Percentiles rank a stretch among this genome's conserved stretches.
Evolutionary conservation across 2,113 vertebrate genomes (phyloP).

Genomic region (Phrynosoma platyrhinos): DNA sequence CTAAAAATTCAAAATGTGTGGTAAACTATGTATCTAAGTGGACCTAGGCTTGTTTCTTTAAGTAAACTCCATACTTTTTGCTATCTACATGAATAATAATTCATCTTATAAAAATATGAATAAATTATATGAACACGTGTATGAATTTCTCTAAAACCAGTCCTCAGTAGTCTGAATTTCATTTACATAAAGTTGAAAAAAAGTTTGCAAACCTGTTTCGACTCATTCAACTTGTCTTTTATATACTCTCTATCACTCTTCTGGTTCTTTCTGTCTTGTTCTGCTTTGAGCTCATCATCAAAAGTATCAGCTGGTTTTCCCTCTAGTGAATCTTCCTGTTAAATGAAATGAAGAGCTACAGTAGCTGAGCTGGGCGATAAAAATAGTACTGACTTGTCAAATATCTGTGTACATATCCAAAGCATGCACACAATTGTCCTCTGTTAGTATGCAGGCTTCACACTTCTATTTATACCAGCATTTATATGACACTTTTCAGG

Average conservation of each 20-base stretch:
- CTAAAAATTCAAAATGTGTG: constrained; percentile 7
- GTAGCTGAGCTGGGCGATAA: neutral
- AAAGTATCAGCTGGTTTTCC: constrained; percentile 43
- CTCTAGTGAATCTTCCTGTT: constrained; percentile 58
- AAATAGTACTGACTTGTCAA: neutral
- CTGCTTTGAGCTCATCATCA: constrained; percentile 49
- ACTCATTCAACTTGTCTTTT: constrained; percentile 43
- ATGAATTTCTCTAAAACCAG: neutral
- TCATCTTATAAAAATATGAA: too few relatives aligned
- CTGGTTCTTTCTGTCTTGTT: constrained; percentile 51
- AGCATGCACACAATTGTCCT: neutral
- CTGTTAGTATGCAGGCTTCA: neutral
- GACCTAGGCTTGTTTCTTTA: too few relatives aligned
- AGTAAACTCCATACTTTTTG: too few relatives aligned
- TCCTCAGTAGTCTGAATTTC: neutral
- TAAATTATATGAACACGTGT: neutral
- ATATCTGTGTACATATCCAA: neutral
- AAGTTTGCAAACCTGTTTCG: constrained; percentile 48
- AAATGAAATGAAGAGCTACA: constrained; percentile 44
- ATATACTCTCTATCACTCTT: constrained; percentile 1
- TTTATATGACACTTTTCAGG: neutral
- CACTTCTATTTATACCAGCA: neutral
- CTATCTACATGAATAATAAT: too few relatives aligned
- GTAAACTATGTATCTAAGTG: neutral
- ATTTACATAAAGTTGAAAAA: neutral